These are phyloP conservation scores for Forbesichthys papilliferus DNA, from an alignment of 2,113 vertebrate species.

Conservation along the genomic window DNA sequence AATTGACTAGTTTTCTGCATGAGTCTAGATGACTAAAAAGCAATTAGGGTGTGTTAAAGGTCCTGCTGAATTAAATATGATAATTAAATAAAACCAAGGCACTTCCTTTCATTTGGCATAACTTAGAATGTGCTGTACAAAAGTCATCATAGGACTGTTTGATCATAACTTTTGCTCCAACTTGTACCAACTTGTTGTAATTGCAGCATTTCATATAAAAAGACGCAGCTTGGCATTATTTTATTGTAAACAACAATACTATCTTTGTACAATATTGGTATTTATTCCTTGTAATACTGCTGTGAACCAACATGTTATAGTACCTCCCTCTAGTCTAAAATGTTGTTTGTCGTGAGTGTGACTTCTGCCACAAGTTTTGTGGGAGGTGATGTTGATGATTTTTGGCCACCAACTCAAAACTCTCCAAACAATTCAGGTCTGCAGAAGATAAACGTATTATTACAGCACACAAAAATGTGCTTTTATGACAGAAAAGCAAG, in stretches of 20 bases:
- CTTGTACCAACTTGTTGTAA: conserved; percentile 6
- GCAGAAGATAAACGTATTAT: background rate
- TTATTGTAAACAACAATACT: background rate
- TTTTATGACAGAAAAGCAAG: conserved; percentile 8
- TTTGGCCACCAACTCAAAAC: conserved; percentile 32
- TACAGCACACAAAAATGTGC: background rate
- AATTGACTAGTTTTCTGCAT: conserved; percentile 1
- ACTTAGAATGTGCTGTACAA: conserved; percentile 15
- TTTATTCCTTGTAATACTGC: conserved; percentile 37
- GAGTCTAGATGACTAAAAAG: conserved; percentile 11
- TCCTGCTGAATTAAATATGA: conserved; percentile 25
- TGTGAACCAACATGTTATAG: conserved; percentile 41
- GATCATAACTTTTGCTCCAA: conserved; percentile 7
- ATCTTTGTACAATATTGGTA: conserved; percentile 30
- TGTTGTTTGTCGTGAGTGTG: conserved; percentile 19
- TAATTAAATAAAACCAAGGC: conserved; percentile 43
- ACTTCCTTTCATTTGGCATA: conserved; percentile 36
- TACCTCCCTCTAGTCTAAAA: conserved; percentile 27
- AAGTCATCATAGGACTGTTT: conserved; percentile 15
- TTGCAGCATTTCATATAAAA: background rate
- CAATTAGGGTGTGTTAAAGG: conserved; percentile 33
- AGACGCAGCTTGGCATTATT: conserved; percentile 17
- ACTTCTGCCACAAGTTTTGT: conserved; percentile 35
- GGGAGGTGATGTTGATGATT: conserved; percentile 58
- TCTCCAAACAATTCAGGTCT: conserved; percentile 3